These are phyloP conservation scores for Atherinomorus stipes DNA, from an alignment of 2,113 vertebrate species.

Conservation along the genomic window DNA sequence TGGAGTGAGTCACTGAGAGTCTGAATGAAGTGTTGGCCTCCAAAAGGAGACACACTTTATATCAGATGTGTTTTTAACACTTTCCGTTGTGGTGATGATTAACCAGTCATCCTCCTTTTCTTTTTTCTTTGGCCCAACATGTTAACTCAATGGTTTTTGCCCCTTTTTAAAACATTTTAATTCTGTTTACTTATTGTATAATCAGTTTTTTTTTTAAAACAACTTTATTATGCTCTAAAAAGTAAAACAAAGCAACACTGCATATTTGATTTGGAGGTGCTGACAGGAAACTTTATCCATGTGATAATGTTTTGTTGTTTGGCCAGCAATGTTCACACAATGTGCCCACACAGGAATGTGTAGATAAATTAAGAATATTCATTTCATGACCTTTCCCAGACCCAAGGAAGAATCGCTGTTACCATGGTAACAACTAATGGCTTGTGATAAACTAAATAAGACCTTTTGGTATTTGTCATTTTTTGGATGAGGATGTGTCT, in stretches of 20 bases:
- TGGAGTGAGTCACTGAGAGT: slow-evolving; percentile 27
- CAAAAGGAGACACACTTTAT: neutral
- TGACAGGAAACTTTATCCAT: neutral
- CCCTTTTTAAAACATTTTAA: neutral
- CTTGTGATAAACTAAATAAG: slow-evolving; percentile 38
- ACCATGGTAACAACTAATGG: slow-evolving; percentile 46
- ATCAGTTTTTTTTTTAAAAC: no score
- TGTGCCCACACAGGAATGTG: slow-evolving; percentile 5
- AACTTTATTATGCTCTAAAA: no score
- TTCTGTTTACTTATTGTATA: no score
- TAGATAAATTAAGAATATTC: slow-evolving; percentile 19
- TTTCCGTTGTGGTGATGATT: slow-evolving; percentile 21
- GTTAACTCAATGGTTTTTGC: slow-evolving; percentile 14
- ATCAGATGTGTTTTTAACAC: neutral
- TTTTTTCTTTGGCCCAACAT: neutral
- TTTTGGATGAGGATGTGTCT: slow-evolving; percentile 17
- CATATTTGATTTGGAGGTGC: neutral
- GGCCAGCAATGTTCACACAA: neutral
- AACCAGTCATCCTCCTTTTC: neutral
- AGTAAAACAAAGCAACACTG: no score
- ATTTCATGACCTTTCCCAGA: slow-evolving; percentile 38
- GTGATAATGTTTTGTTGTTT: neutral
- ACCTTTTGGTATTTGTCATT: slow-evolving; percentile 20
- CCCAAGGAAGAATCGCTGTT: slow-evolving; percentile 11
- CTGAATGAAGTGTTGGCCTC: slow-evolving; percentile 18